A percentile compares a stretch with the other conserved stretches of the same genome.
Evolutionary conservation across 2,113 vertebrate species (phyloP).

Genomic region (Ploceus nigricollis): DNA sequence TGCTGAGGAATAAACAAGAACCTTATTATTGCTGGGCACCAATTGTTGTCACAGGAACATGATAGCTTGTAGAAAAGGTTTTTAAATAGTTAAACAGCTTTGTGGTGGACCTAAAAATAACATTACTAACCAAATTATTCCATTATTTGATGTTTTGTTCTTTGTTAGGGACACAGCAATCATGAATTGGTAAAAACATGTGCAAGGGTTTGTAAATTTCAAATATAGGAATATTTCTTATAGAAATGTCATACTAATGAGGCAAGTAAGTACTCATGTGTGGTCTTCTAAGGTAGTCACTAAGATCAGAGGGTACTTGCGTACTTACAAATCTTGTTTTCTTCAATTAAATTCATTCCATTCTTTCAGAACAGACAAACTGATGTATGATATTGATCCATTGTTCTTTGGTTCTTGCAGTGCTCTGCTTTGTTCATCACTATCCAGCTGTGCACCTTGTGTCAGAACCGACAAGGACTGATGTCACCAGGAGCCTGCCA

Average conservation of each 20-base stretch:
- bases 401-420: not conserved
- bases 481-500: not conserved
- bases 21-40: not conserved
- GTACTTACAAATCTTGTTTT: not conserved
- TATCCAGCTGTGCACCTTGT: accelerated
- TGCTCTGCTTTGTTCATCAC: too few species aligned
- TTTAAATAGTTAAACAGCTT: not conserved
- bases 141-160: not conserved
- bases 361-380: not conserved
- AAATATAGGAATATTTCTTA: not conserved
- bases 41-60: not conserved
- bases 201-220: not conserved
- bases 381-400: not conserved
- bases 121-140: not conserved
- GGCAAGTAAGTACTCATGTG: not conserved
- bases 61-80: not conserved
- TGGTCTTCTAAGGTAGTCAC: not conserved
- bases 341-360: not conserved
- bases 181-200: too few species aligned
- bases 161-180: not conserved
- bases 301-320: not conserved
- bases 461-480: not conserved
- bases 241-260: not conserved
- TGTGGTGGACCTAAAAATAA: not conserved
- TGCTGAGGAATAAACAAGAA: not conserved